A percentile compares a stretch with the other conserved stretches of the same genome.
Evolutionary conservation across 2,113 vertebrate species (phyloP).

Genomic region (Ochotona princeps): DNA sequence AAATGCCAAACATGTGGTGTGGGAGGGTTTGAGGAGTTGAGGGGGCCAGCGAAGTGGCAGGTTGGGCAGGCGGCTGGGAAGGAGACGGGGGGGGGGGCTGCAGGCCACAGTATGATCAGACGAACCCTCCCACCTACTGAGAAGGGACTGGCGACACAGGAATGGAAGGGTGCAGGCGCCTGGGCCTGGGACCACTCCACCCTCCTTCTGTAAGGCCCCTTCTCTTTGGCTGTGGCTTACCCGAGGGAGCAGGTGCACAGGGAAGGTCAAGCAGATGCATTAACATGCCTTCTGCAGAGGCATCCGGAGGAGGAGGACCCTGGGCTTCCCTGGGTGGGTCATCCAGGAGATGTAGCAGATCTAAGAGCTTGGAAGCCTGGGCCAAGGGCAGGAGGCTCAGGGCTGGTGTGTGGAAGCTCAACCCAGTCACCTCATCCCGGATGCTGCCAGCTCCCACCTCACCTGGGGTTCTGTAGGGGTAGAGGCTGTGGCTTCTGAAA

Average conservation of each 20-base stretch:
- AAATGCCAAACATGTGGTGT: background rate
- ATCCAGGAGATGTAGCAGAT: slow-evolving; percentile 89
- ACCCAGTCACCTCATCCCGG: slow-evolving; percentile 48
- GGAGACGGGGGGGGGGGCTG: background rate
- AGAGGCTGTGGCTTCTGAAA: slow-evolving; percentile 18
- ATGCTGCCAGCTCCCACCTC: slow-evolving; percentile 25
- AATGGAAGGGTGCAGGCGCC: background rate
- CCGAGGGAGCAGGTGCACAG: slow-evolving; percentile 16
- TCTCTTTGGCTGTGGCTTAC: slow-evolving; percentile 59
- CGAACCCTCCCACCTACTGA: background rate
- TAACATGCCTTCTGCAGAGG: slow-evolving; percentile 8
- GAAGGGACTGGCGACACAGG: background rate
- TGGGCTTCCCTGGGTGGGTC: slow-evolving; percentile 41
- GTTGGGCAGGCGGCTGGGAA: background rate
- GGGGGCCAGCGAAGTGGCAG: background rate
- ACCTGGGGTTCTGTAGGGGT: slow-evolving; percentile 60
- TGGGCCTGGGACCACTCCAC: too few species aligned
- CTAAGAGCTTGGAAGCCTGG: slow-evolving; percentile 89
- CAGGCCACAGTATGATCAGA: background rate
- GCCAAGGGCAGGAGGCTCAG: background rate
- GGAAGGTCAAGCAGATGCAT: slow-evolving; percentile 66
- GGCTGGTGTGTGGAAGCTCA: slow-evolving; percentile 70
- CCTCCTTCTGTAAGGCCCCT: background rate
- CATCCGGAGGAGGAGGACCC: slow-evolving; percentile 59
- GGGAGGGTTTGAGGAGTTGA: background rate